Evolutionary conservation across 2,797 vertebrate species (phyloP), one percentile per base, ranked within the genome.

Genomic region (Sciurus vulgaris): DNA sequence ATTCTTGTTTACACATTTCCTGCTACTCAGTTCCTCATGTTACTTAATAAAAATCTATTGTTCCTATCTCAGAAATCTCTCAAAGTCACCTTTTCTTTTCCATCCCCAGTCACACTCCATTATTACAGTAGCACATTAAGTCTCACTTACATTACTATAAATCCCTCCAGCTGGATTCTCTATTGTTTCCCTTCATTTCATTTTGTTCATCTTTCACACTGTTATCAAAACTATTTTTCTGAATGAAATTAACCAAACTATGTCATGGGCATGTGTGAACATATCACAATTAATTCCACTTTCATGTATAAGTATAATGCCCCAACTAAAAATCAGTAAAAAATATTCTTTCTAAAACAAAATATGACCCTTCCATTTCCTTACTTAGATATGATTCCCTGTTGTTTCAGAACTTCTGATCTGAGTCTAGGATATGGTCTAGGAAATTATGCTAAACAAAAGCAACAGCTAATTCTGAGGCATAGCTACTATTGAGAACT

Each of bases 41-140:
- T 35, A 59, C 69, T 93, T 72, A 18, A 85, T 51, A 2, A 35
- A 88, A 87, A 83, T 38, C 4, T 72, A 61, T 54, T 38, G 15
- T 85, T 88, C 85, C 56, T 79, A 86, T 28, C 61, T 78, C n/a
- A 79, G 86, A 87, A 77, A 61, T 28, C 24, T 65, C 82, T 86
- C 15, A 70, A 72, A 92, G 41, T 6, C 7, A 65, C 14, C 26
- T 73, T 89, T 18, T 87, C 4, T 82, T 82, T 91, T 22, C 22
- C 28, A 67, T 41, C 38, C 86, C 54, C 28, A 94, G 15, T 83
- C 28, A 86, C 1, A 83, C 17, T 85, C 76, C 28, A 22, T 76
- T 76, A 35, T 59, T 95, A 49, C 26, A 77, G 20, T n/a, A 78
- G 38, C 28, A 79, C 30, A 49, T 47, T 10, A 41, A 44, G 7